These are phyloP conservation scores for Sciurus carolinensis DNA, from an alignment of 2,797 vertebrate species.

Conservation along the genomic window DNA sequence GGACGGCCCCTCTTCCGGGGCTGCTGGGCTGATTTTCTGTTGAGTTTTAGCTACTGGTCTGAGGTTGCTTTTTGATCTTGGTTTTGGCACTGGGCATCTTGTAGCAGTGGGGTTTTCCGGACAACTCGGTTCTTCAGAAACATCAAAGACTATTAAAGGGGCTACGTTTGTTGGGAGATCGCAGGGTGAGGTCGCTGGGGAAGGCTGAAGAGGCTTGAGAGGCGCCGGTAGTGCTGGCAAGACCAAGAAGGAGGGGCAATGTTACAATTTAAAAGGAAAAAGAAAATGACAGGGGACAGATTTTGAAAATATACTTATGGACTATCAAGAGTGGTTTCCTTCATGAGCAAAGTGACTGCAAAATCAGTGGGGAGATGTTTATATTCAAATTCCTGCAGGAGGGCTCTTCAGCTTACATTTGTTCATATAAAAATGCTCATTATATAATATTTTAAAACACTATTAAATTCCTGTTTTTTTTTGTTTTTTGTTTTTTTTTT, in stretches of 20 bases:
- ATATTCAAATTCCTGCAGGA: neutral
- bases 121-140: conserved; percentile 83
- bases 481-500: too few species aligned
- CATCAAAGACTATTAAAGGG: conserved; percentile 88
- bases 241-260: conserved; percentile 65
- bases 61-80: conserved; percentile 93
- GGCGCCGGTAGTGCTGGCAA: conserved; percentile 90
- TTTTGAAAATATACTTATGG: neutral
- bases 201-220: conserved; percentile 92
- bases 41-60: conserved; percentile 86
- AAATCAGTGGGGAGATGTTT: conserved; percentile 28
- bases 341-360: conserved; percentile 54
- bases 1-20: conserved; percentile 61
- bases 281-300: neutral
- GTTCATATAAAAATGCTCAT: conserved; percentile 43
- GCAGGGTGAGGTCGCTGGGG: conserved; percentile 79
- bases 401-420: neutral
- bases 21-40: conserved; percentile 77
- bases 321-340: conserved; percentile 51
- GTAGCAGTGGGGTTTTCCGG: conserved; percentile 86
- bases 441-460: conserved; percentile 52
- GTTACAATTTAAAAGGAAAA: conserved; percentile 30
- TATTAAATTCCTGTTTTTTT: conserved; percentile 4
- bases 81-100: conserved; percentile 93
- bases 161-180: conserved; percentile 84